phyloP scores from a whole-genome alignment of 2,797 vertebrate species.

The Pseudopleuronectes americanus region DNA sequence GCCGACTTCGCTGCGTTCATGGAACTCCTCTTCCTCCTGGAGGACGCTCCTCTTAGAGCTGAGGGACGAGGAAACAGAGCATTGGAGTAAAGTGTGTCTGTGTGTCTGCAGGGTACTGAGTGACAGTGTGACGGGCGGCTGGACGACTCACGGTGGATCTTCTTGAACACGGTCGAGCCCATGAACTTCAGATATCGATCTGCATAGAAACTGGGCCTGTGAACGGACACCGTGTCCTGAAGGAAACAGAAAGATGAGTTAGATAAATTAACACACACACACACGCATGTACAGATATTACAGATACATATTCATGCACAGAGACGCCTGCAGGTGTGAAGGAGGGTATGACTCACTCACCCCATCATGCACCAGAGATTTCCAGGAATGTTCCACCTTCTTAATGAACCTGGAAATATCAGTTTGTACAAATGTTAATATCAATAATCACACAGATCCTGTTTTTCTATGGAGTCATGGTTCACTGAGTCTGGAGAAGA shows the following conservation, averaged over 20 bases:
- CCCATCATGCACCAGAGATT: constrained; percentile 95
- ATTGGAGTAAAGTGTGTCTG: background rate
- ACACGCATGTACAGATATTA: no score
- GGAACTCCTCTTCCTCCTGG: constrained; percentile 89
- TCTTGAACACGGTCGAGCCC: constrained; percentile 93
- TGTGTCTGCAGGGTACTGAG: background rate
- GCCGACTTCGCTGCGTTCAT: constrained; percentile 85
- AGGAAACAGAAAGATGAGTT: background rate
- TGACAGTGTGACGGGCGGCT: background rate
- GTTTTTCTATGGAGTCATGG: no score
- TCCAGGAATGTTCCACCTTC: constrained; percentile 98
- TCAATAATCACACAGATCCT: no score
- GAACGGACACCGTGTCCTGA: constrained; percentile 95
- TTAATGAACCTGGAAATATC: constrained; percentile 89
- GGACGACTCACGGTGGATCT: constrained; percentile 87
- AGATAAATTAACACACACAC: no score
- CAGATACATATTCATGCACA: background rate
- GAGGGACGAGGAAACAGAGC: background rate
- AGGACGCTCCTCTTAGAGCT: constrained; percentile 91
- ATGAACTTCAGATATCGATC: constrained; percentile 97
- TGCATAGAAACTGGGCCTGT: constrained; percentile 94
- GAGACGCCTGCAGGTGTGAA: background rate
- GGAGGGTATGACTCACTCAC: constrained; percentile 72
- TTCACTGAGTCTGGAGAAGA: no score
- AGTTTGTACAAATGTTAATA: no score